A percentile compares a stretch with the other conserved stretches of the same genome.
phyloP scores from a whole-genome alignment of 2,797 vertebrate genomes.

The Periophthalmus magnuspinnatus region DNA sequence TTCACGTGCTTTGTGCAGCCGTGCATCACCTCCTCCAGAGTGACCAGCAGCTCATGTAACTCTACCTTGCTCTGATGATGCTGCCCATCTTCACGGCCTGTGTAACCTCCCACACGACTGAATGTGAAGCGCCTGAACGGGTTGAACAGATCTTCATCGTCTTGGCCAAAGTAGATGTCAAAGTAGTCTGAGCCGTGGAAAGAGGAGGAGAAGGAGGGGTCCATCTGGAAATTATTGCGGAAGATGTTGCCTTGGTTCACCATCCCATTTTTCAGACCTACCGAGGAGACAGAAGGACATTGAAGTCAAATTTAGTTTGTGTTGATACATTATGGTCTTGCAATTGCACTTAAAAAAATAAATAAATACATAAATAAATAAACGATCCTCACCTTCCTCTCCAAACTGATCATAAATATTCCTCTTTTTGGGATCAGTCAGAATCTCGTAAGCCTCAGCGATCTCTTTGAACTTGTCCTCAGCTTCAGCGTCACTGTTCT shows the following conservation, averaged over 20 bases:
- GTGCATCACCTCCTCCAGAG: slow-evolving; percentile 91
- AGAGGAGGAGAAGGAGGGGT: slow-evolving; percentile 88
- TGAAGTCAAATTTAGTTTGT: slow-evolving; percentile 26
- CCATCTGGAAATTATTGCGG: slow-evolving; percentile 87
- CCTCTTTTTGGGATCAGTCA: slow-evolving; percentile 91
- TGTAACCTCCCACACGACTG: slow-evolving; percentile 76
- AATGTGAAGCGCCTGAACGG: slow-evolving; percentile 88
- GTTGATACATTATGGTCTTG: slow-evolving; percentile 20
- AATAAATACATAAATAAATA: slow-evolving; percentile 10
- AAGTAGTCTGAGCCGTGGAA: slow-evolving; percentile 91
- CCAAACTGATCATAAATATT: slow-evolving; percentile 92
- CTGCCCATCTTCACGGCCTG: slow-evolving; percentile 67
- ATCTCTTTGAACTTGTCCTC: slow-evolving; percentile 83
- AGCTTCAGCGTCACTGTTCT: slow-evolving; percentile 77
- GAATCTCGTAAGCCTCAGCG: slow-evolving; percentile 90
- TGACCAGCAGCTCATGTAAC: slow-evolving; percentile 89
- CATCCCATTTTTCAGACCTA: slow-evolving; percentile 70
- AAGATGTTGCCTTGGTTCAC: slow-evolving; percentile 75
- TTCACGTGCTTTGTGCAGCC: slow-evolving; percentile 96
- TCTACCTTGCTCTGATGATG: slow-evolving; percentile 82
- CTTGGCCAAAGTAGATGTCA: slow-evolving; percentile 89
- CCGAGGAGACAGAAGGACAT: slow-evolving; percentile 17
- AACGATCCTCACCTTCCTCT: slow-evolving; percentile 83
- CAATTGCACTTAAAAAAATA: slow-evolving; percentile 26
- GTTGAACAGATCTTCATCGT: slow-evolving; percentile 90